phyloP scores from a whole-genome alignment of 2,888 invertebrate species.

The Acleris literana region DNA sequence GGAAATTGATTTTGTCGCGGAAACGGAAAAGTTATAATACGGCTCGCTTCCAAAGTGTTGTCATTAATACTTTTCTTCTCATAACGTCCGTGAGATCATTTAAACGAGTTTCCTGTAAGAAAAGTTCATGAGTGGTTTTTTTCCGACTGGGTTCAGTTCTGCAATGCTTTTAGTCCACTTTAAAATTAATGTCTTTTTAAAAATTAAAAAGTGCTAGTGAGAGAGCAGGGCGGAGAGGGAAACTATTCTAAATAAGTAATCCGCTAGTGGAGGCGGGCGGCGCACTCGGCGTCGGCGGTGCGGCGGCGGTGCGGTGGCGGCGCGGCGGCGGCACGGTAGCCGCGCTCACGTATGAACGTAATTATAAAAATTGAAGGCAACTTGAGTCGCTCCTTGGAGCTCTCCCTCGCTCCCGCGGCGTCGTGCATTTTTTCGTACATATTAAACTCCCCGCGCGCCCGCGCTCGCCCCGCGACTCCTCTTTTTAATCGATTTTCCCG shows the following conservation, averaged over 20 bases:
- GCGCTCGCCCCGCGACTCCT: slow-evolving; percentile 76
- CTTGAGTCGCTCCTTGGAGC: slow-evolving; percentile 70
- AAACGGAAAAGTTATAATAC: slow-evolving; percentile 70
- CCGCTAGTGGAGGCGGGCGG: slow-evolving; percentile 51
- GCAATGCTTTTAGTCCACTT: slow-evolving; percentile 30
- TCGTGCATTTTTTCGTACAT: slow-evolving; percentile 84
- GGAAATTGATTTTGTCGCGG: slow-evolving; percentile 74
- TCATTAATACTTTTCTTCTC: slow-evolving; percentile 41
- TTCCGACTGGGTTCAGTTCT: slow-evolving; percentile 1
- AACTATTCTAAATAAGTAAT: slow-evolving; percentile 73
- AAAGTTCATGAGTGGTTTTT: slow-evolving; percentile 11
- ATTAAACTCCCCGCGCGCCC: slow-evolving; percentile 77
- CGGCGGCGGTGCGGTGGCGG: slow-evolving; percentile 62
- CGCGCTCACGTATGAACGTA: slow-evolving; percentile 85
- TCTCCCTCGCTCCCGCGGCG: slow-evolving; percentile 77
- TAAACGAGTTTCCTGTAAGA: slow-evolving; percentile 17
- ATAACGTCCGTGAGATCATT: slow-evolving; percentile 29
- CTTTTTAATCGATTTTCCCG: slow-evolving; percentile 84
- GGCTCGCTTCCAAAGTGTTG: slow-evolving; percentile 54
- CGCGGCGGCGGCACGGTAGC: slow-evolving; percentile 65
- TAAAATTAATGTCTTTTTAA: slow-evolving; percentile 46
- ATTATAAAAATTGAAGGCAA: slow-evolving; percentile 83
- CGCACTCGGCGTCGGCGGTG: slow-evolving; percentile 62
- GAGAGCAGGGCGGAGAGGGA: slow-evolving; percentile 50
- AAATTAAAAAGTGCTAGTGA: slow-evolving; percentile 63